A percentile compares a stretch with the other conserved stretches of the same genome.
Conservation (phyloP, 2,888 invertebrate genomes). For the Eudasyphora cyanicolor region DNA sequence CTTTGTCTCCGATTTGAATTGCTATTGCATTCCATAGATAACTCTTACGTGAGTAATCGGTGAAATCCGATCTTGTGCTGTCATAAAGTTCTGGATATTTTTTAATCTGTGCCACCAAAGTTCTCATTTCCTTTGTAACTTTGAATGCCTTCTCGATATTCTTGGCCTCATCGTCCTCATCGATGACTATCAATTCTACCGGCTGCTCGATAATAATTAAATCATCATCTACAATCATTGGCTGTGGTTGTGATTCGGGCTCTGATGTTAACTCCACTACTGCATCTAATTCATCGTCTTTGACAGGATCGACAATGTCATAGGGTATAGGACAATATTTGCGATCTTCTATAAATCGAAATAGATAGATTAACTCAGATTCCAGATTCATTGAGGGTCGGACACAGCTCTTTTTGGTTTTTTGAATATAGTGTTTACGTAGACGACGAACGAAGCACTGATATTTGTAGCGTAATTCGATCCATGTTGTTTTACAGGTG, state of each 20-base stretch:
- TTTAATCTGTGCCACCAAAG: slow-evolving; percentile 69
- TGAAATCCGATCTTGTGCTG: slow-evolving; percentile 51
- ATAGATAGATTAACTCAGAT: slow-evolving; percentile 74
- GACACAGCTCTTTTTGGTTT: slow-evolving; percentile 58
- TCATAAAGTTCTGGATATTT: slow-evolving; percentile 74
- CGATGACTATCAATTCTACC: slow-evolving; percentile 70
- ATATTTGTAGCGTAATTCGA: slow-evolving; percentile 71
- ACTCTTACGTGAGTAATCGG: slow-evolving; percentile 71
- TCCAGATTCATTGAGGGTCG: slow-evolving; percentile 73
- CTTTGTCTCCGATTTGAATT: slow-evolving; percentile 72
- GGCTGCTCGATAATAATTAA: slow-evolving; percentile 59
- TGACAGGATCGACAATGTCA: slow-evolving; percentile 15
- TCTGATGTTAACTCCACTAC: background rate
- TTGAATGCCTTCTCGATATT: slow-evolving; percentile 41
- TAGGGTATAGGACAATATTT: slow-evolving; percentile 42
- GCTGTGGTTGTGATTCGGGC: background rate
- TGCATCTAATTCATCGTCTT: background rate
- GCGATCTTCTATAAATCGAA: slow-evolving; percentile 69
- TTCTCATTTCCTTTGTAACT: slow-evolving; percentile 39
- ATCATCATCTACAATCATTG: slow-evolving; percentile 57
- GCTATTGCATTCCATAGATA: slow-evolving; percentile 74
- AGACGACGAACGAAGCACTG: slow-evolving; percentile 71
- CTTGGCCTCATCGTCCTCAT: slow-evolving; percentile 64
- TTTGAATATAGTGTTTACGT: slow-evolving; percentile 64
- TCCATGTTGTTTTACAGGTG: slow-evolving; percentile 71